phyloP scores from a whole-genome alignment of 1,140 invertebrate genomes.

The Coelopa frigida region DNA sequence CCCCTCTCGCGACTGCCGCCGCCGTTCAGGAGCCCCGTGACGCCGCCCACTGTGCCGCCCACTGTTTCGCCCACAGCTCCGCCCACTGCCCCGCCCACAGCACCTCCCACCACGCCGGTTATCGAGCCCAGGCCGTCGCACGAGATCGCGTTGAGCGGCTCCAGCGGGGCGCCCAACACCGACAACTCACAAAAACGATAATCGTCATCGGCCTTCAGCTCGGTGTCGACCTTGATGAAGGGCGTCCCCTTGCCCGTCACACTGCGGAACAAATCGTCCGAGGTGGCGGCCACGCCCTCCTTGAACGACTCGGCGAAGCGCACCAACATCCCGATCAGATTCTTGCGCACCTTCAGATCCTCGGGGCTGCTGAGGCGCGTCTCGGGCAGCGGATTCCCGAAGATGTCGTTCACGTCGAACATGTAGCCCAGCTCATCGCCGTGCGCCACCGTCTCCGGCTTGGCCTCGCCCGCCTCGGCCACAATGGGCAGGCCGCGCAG shows the following conservation, averaged over 20 bases:
- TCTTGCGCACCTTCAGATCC: slow-evolving; percentile 54
- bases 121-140: slow-evolving; percentile 40
- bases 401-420: slow-evolving; percentile 55
- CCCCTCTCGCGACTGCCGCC: slow-evolving; percentile 10
- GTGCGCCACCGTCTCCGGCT: slow-evolving; percentile 49
- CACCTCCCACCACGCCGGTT: slow-evolving; percentile 21
- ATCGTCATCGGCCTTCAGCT: slow-evolving; percentile 45
- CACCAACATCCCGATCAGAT: slow-evolving; percentile 57
- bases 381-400: slow-evolving; percentile 48
- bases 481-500: slow-evolving; percentile 55
- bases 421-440: slow-evolving; percentile 63
- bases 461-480: slow-evolving; percentile 28
- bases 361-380: slow-evolving; percentile 42
- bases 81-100: background rate
- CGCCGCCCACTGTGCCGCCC: slow-evolving; percentile 14
- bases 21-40: background rate
- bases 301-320: slow-evolving; percentile 51
- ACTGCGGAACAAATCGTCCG: slow-evolving; percentile 35
- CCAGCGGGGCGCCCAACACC: slow-evolving; percentile 50
- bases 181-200: slow-evolving; percentile 58
- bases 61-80: background rate
- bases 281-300: slow-evolving; percentile 34
- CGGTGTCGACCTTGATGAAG: slow-evolving; percentile 50
- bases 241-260: slow-evolving; percentile 48
- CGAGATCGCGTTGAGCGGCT: slow-evolving; percentile 47